These are phyloP conservation scores for Philonicus albiceps DNA, from an alignment of 2,888 invertebrate species.

Conservation along the genomic window DNA sequence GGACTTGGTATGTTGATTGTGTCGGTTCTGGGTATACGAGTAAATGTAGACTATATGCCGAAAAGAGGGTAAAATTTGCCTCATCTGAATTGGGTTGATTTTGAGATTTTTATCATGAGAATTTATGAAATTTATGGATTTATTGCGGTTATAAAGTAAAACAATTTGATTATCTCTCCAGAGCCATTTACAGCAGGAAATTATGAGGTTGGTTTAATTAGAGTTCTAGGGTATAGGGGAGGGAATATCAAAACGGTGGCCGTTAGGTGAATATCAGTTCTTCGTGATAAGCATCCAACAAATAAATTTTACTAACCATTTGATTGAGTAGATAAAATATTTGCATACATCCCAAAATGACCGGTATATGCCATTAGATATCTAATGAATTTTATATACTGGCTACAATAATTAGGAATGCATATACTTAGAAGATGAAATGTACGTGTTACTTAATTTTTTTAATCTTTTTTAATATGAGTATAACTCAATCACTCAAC, in stretches of 20 bases:
- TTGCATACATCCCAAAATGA: not conserved
- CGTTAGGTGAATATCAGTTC: not conserved
- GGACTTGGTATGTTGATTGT: not conserved
- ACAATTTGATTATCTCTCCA: not conserved
- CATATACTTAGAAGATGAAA: too few species aligned
- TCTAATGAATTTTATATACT: not conserved
- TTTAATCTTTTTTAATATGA: too few species aligned
- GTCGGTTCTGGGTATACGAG: not conserved
- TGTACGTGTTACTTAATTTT: too few species aligned
- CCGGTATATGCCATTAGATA: not conserved
- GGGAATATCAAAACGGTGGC: not conserved
- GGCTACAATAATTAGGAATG: not conserved
- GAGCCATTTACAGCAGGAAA: not conserved
- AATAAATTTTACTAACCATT: not conserved
- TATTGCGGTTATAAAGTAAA: not conserved
- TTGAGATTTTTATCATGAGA: not conserved
- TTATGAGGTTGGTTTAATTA: not conserved
- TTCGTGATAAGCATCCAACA: not conserved
- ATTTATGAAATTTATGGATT: not conserved
- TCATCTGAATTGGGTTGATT: not conserved
- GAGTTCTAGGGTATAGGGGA: not conserved
- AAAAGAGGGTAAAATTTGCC: not conserved
- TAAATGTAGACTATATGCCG: not conserved
- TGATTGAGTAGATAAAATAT: not conserved
- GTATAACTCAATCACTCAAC: too few species aligned